Evolutionary conservation across 2,888 invertebrate genomes (phyloP).

Genomic region (Hyalella azteca): DNA sequence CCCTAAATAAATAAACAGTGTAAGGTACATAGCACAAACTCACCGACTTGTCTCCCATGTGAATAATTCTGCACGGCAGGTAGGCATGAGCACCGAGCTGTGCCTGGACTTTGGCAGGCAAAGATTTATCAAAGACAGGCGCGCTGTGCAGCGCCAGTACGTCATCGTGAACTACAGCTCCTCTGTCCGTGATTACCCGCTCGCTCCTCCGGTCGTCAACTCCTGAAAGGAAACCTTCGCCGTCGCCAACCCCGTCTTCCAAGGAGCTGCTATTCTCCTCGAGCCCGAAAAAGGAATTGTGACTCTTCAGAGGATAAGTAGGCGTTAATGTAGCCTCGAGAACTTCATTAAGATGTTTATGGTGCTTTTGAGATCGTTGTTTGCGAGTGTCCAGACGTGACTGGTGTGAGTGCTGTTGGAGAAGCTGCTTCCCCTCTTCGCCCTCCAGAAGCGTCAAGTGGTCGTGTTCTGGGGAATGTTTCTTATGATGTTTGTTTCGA

Average conservation of each 20-base stretch:
- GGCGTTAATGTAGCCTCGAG: background rate
- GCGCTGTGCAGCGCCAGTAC: background rate
- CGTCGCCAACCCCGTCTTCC: too few relatives aligned
- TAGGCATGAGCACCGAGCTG: slow-evolving; percentile 90
- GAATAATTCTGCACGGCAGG: slow-evolving; percentile 86
- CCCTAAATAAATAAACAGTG: too few relatives aligned
- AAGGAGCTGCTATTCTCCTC: background rate
- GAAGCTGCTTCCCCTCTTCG: background rate
- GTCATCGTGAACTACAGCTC: too few relatives aligned
- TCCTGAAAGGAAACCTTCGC: too few relatives aligned
- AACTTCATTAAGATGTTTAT: background rate
- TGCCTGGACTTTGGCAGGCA: slow-evolving; percentile 84
- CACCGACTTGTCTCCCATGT: slow-evolving; percentile 74
- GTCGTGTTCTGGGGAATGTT: background rate
- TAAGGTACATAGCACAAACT: too few relatives aligned
- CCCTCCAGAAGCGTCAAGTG: too few relatives aligned
- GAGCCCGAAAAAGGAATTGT: background rate
- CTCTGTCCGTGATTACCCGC: too few relatives aligned
- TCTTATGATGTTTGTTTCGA: slow-evolving; percentile 2
- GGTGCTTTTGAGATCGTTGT: slow-evolving; percentile 1
- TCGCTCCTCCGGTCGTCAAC: too few relatives aligned
- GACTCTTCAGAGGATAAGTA: background rate
- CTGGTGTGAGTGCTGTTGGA: background rate
- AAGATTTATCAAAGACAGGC: slow-evolving; percentile 59
- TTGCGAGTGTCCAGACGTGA: background rate